Conservation (phyloP, 2,888 invertebrate species). For the Caenorhabditis sp. region DNA sequence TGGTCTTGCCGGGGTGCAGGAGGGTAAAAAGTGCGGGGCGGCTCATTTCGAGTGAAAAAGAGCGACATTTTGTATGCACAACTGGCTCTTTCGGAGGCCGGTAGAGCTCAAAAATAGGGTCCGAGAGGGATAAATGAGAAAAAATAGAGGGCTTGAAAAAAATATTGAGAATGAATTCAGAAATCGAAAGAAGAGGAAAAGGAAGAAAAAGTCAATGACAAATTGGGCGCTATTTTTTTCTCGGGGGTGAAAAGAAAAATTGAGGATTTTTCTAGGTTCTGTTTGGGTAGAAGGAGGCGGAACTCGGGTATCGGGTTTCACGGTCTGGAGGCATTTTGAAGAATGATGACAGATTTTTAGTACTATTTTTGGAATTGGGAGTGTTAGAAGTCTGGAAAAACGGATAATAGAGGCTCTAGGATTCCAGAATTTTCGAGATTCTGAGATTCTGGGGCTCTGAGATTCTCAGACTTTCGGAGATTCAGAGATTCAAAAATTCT, state of each 20-base stretch:
- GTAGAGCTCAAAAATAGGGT: background rate
- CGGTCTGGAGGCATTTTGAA: background rate
- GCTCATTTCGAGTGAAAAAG: constrained; percentile 10
- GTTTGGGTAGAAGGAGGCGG: background rate
- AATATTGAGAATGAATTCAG: constrained; percentile 17
- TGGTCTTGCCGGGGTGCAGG: background rate
- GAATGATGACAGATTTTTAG: background rate
- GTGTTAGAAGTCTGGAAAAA: background rate
- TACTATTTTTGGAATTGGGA: background rate
- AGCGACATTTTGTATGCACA: constrained; percentile 57
- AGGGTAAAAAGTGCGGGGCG: constrained; percentile 33
- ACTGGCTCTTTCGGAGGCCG: background rate
- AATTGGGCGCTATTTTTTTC: constrained; percentile 3
- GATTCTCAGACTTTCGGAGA: background rate
- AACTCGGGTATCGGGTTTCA: constrained; percentile 24
- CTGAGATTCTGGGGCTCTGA: background rate
- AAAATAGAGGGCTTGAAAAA: background rate
- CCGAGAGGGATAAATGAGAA: background rate
- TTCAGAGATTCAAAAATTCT: too few species aligned
- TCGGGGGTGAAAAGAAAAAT: background rate
- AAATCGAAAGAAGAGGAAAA: background rate
- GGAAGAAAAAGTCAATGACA: constrained; percentile 20
- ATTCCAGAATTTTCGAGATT: background rate
- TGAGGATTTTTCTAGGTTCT: background rate
- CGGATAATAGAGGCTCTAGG: background rate